phyloP scores from a whole-genome alignment of 2,113 vertebrate genomes.

The Pygoscelis antarcticus region DNA sequence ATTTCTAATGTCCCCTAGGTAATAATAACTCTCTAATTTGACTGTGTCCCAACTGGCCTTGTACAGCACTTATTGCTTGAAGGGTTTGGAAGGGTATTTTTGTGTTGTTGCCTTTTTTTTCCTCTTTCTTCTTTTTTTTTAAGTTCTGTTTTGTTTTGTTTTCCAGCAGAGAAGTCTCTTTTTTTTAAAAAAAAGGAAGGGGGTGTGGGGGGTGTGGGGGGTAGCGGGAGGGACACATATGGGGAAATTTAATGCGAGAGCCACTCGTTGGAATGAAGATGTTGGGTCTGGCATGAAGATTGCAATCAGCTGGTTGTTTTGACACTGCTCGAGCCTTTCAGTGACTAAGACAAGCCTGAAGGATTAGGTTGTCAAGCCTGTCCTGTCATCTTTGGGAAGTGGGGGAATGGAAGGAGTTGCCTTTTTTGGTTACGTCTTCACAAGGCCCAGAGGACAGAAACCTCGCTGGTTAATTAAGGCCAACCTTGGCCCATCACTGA shows the following conservation, averaged over 20 bases:
- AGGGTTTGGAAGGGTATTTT: conserved; percentile 13
- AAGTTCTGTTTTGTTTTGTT: not conserved
- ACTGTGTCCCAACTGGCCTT: conserved; percentile 68
- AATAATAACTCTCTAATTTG: conserved; percentile 78
- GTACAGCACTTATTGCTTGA: conserved; percentile 53
- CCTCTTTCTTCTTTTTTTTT: not conserved
- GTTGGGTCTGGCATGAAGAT: conserved; percentile 73
- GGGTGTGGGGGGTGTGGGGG: not conserved
- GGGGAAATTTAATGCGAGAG: conserved; percentile 64
- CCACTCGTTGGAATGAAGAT: conserved; percentile 74
- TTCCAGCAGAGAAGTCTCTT: conserved; percentile 21
- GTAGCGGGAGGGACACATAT: not conserved
- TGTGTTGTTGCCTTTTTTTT: not conserved
- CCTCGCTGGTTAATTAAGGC: conserved; percentile 48
- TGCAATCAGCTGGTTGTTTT: conserved; percentile 73
- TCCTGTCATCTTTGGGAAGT: conserved; percentile 72
- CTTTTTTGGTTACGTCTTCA: conserved; percentile 42
- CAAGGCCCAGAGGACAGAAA: conserved; percentile 24
- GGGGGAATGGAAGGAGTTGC: not conserved
- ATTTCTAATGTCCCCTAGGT: conserved; percentile 76
- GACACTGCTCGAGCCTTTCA: conserved; percentile 71
- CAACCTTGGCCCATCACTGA: conserved; percentile 17
- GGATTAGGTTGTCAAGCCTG: conserved; percentile 82
- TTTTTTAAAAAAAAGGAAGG: not conserved
- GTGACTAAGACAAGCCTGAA: conserved; percentile 75